Evolutionary conservation across 2,888 invertebrate genomes (phyloP), one percentile per base, ranked within the genome.

Genomic region (Diloba caeruleocephala): DNA sequence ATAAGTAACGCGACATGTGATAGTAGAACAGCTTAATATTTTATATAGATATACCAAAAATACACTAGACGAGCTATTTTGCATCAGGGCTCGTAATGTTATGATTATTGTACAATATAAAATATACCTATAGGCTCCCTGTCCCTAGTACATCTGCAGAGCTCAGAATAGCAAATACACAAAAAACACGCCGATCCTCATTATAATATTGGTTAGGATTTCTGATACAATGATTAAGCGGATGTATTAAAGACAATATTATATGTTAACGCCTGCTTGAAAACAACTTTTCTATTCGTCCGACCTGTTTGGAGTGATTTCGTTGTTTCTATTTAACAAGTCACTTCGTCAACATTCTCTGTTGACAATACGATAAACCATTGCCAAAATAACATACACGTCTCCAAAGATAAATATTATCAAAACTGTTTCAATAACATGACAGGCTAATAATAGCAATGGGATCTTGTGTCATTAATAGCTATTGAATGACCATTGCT

Each of bases 331-430:
- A 33, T 25, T 25, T 45, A 36, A 8, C 3, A 33, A 31, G 21
- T 45, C 10, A 34, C 43, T 51, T 38, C 34, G 34, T 59, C 17
- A 66, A 62, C 38, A 58, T 34, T 26, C 17, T 36, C 26, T 8
- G 38, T 13, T 13, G 51, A 12, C 31, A 44, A 36, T 38, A 12
- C 25, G 10, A 42, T 42, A 45, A 29, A 31, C 41, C 29, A 51
- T 44, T 51, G 39, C 50, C 10, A 39, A 58, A n/a, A 45, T 50
- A 58, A 44, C 29, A 48, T 5, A 29, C 21, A 12, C 44, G 19
- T 25, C 34, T 41, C 42, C 17, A 38, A 54, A 32, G 66, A 49
- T 50, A 56, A 57, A 49, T 58, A 51, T 60, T 61, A 66, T 66
- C 67, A 7, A 5, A 41, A 31, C 14, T 34, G 29, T 10, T 10